Evolutionary conservation across 2,797 vertebrate species (phyloP), one percentile per base, ranked within the genome.

Genomic region (Masticophis lateralis): DNA sequence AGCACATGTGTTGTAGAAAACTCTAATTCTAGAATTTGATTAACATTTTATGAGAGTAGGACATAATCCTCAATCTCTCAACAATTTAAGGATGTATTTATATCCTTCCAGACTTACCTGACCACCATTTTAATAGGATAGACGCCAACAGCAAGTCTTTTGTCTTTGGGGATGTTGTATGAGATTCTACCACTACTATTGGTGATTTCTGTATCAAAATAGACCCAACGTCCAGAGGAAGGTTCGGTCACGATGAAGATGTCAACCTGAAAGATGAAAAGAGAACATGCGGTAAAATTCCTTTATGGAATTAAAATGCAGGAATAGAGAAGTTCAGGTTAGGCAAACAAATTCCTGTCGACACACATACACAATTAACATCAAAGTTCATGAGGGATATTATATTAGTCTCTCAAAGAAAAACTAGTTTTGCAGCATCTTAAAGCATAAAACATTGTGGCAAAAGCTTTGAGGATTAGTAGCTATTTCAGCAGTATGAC

Each of bases 91-190:
- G 20, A 83, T 47, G 37, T 25, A 22, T 57, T 92, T 91, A 25
- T 94, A 94, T 53, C 16, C 18, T 94, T 61, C 27, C 94, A 91
- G 90, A n/a, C 97, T 96, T 97, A 99, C 99, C 99, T 99, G 96
- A 99, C 99, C 53, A 99, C 98, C 99, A 99, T 99, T 97, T 99
- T 99, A 95, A 99, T 98, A 0, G 99, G 99, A 96, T 99, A 99
- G 92, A 99, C 99, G 5, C 99, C 99, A 4, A 99, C 98, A 11
- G 98, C 97, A 5, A 99, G 97, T 86, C 98, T 98, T 97, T 99
- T 99, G 97, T 98, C 98, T 91, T 98, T 98, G 51, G 99, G 99
- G 86, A 99, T 97, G n/a, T 95, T 99, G 95, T 99, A 99, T 0
- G 97, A 98, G 96, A 99, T 98, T 27, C 99, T 98, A 91, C 99